These are phyloP conservation scores for Phthorimaea operculella DNA, from an alignment of 1,140 invertebrate genomes.

Conservation along the genomic window DNA sequence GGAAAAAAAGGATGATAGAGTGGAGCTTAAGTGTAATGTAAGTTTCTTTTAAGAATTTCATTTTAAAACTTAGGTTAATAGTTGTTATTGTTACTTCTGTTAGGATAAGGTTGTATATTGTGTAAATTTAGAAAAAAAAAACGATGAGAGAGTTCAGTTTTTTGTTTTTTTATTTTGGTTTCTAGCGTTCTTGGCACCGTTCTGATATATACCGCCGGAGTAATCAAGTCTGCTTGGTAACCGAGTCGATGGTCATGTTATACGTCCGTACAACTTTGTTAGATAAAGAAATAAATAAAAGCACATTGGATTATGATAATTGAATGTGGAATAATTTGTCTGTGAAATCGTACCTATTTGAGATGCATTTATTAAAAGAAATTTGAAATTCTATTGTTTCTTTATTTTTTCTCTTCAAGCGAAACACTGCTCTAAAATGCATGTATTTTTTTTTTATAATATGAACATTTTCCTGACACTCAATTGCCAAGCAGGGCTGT, in stretches of 20 bases:
- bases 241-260: not conserved
- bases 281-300: not conserved
- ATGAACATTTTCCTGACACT: not conserved
- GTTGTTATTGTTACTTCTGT: not conserved
- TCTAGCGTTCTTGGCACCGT: not conserved
- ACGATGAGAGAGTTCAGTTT: not conserved
- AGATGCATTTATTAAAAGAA: not conserved
- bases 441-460: not conserved
- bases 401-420: not conserved
- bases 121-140: not conserved
- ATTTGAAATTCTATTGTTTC: not conserved
- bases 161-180: constrained; percentile 1
- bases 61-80: not conserved
- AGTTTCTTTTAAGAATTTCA: not conserved
- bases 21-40: not conserved
- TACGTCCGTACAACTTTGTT: not conserved
- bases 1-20: no score
- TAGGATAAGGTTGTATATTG: not conserved
- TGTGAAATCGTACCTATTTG: not conserved
- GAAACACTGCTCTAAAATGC: not conserved
- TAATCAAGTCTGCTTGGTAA: not conserved
- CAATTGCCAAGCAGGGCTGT: no score
- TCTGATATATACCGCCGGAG: not conserved
- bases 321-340: not conserved
- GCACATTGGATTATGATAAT: not conserved